phyloP scores from a whole-genome alignment of 2,888 invertebrate species.

The Eristalis tenax region DNA sequence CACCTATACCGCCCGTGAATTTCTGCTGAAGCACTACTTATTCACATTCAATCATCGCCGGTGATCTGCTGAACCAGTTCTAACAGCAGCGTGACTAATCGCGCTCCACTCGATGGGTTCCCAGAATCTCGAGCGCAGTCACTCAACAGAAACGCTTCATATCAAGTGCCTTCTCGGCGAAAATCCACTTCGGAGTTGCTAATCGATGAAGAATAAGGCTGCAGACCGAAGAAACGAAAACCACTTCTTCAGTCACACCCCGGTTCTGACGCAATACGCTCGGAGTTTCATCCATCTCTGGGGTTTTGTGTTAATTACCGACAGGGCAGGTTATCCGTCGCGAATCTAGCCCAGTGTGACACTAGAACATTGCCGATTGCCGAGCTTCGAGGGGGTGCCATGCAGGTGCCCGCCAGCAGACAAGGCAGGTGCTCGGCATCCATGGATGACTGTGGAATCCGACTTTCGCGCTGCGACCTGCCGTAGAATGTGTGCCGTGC shows the following conservation, averaged over 20 bases:
- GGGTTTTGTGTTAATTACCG: constrained; percentile 60
- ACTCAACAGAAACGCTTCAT: constrained; percentile 34
- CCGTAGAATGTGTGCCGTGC: constrained; percentile 44
- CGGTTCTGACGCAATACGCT: constrained; percentile 55
- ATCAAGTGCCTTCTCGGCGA: constrained; percentile 13
- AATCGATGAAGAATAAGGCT: constrained; percentile 41
- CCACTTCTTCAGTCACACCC: constrained; percentile 63
- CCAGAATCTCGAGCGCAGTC: constrained; percentile 42
- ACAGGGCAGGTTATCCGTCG: constrained; percentile 35
- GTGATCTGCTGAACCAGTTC: constrained; percentile 61
- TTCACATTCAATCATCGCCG: constrained; percentile 47
- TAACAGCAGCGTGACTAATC: constrained; percentile 54
- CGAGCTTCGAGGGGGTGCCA: constrained; percentile 18
- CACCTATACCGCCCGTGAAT: constrained; percentile 1
- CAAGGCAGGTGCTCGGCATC: neutral
- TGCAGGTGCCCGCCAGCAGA: constrained; percentile 28
- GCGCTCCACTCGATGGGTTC: constrained; percentile 33
- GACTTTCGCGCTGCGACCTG: constrained; percentile 11
- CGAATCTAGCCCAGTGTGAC: constrained; percentile 55
- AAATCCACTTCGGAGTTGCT: constrained; percentile 50
- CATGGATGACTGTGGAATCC: constrained; percentile 22
- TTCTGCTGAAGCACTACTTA: constrained; percentile 43
- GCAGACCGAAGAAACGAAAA: constrained; percentile 1
- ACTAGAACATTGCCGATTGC: constrained; percentile 46
- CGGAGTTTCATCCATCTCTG: constrained; percentile 27